Base-by-base conservation (phyloP, 2,888 invertebrate genomes). In the Drymonia ruficornis region DNA sequence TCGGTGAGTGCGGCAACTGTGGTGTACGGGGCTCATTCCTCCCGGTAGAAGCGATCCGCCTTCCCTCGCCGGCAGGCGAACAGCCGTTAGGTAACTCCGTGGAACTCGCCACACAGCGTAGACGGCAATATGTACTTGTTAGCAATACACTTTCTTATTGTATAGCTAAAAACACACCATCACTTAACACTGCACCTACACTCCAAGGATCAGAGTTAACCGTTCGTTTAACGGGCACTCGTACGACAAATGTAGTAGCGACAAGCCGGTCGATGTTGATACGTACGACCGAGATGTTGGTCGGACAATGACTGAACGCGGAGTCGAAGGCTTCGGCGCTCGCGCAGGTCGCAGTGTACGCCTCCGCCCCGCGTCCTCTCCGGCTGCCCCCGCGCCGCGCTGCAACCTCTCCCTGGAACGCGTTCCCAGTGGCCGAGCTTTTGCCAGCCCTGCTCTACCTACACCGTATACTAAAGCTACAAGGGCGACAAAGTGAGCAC, bases 11-110 rank as follows among this genome's bases (percentile, higher is more conserved):
- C 84, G 80, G 83, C 84, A 87, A 72, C 82, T 83, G 84, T 89
- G 84, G 81, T 89, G 82, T 84, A 81, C 90, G 87, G 91, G 91
- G 91, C 91, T 91, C 92, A 92, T 92, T 91, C 91, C 91, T 92
- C 91, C 92, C 91, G 88, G 85, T 86, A 74, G 78, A 83, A 82
- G 82, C 81, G 79, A 78, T 84, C 77, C 89, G 89, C 90, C 89
- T 85, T 90, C 86, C 88, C 89, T 89, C 87, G 87, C 87, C 78
- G 81, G 78, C 81, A 87, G 86, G 88, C 89, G 90, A 89, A 89
- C 86, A 88, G 87, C 90, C 87, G 89, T 86, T 86, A 86, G 81
- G 78, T 77, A 84, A 87, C 84, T 87, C 86, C 82, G 81, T 71
- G 81, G 81, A 87, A 84, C 80, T 79, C 72, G 83, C 85, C 84